These are phyloP conservation scores for Virgularia gustaviana DNA, from an alignment of 92 coral and sea anemone genomes.

Conservation along the genomic window DNA sequence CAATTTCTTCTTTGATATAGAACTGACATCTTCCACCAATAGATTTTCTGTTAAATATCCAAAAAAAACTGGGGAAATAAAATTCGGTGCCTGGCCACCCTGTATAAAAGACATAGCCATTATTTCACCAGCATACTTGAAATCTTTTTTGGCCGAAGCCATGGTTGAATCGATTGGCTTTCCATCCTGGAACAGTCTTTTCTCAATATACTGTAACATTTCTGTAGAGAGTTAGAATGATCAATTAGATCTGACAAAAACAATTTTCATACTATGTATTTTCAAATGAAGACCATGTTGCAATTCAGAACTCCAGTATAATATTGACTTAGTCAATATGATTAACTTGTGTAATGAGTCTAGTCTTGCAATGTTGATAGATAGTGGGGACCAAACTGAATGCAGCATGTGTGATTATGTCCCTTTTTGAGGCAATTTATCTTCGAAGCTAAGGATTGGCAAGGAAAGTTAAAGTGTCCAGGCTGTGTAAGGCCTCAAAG, in stretches of 20 bases:
- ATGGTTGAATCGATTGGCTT: conserved; percentile 44
- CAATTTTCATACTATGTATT: neutral
- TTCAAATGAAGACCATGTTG: neutral
- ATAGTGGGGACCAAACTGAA: too few species aligned
- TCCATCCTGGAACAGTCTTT: conserved; percentile 54
- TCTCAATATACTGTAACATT: conserved; percentile 47
- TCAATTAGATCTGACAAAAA: neutral
- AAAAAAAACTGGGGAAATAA: conserved; percentile 44
- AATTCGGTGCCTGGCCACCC: conserved; percentile 59
- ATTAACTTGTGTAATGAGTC: too few species aligned
- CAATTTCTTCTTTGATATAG: conserved; percentile 37
- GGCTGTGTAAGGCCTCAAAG: too few species aligned
- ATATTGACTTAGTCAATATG: too few species aligned
- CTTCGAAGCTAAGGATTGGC: too few species aligned
- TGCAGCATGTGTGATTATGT: too few species aligned
- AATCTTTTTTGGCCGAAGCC: conserved; percentile 45
- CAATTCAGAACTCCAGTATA: too few species aligned
- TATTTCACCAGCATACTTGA: conserved; percentile 47
- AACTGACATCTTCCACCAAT: conserved; percentile 38
- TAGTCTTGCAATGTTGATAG: too few species aligned
- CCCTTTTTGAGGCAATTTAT: too few species aligned
- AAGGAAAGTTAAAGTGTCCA: too few species aligned
- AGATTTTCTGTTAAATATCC: conserved; percentile 35
- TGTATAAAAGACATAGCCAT: conserved; percentile 57
- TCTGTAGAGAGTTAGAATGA: conserved; percentile 28